phyloP scores from a whole-genome alignment of 2,888 invertebrate species.

The Aleiodes leptofemur region DNA sequence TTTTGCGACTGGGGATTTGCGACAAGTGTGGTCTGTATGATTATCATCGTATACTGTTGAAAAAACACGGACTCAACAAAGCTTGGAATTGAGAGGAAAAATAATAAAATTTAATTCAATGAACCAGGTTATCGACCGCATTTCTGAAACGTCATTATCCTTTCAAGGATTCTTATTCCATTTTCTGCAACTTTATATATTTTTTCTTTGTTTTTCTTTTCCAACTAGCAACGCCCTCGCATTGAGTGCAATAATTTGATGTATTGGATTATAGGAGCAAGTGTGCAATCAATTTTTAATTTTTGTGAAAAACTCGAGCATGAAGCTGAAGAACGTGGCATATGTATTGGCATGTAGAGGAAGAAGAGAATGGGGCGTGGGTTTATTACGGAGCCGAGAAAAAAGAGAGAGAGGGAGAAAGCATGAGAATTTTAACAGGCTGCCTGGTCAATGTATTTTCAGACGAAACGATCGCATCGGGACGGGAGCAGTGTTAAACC shows the following conservation, averaged over 20 bases:
- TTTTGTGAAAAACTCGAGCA: constrained; percentile 22
- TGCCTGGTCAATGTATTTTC: constrained; percentile 10
- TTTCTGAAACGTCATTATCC: constrained; percentile 23
- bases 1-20: constrained; percentile 20
- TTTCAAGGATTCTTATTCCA: constrained; percentile 20
- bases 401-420: not conserved
- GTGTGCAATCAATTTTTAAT: constrained; percentile 28
- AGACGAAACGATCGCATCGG: constrained; percentile 22
- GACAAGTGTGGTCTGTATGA: constrained; percentile 20
- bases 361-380: constrained; percentile 32
- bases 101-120: too few relatives aligned
- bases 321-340: constrained; percentile 9
- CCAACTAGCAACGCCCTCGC: constrained; percentile 14
- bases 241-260: constrained; percentile 31
- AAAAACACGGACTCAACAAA: not conserved
- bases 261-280: constrained; percentile 25
- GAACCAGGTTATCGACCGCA: constrained; percentile 20
- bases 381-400: constrained; percentile 1
- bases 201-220: not conserved
- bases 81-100: not conserved
- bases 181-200: not conserved
- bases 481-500: constrained; percentile 30
- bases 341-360: constrained; percentile 8
- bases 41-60: constrained; percentile 7
- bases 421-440: constrained; percentile 12